Conservation (phyloP, 2,888 invertebrate genomes). For the Acanthosoma haemorrhoidale region DNA sequence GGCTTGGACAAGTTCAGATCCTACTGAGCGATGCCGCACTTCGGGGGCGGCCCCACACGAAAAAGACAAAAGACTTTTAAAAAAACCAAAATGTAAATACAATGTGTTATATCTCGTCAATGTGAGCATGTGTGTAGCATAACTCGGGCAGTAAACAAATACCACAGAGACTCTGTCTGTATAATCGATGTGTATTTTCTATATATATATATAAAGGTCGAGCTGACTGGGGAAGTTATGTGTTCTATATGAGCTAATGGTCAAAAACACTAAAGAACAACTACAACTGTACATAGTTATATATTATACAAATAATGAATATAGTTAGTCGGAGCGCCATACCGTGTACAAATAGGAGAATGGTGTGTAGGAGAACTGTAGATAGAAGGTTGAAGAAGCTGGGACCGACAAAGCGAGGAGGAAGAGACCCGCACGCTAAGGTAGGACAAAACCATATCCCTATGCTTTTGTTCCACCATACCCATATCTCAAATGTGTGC, state of each 20-base stretch:
- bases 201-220: too few relatives aligned
- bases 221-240: slow-evolving; percentile 33
- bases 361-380: slow-evolving; percentile 39
- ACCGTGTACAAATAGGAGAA: slow-evolving; percentile 39
- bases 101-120: slow-evolving; percentile 30
- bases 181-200: slow-evolving; percentile 41
- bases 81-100: slow-evolving; percentile 18
- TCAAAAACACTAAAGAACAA: too few relatives aligned
- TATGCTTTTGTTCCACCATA: slow-evolving; percentile 38
- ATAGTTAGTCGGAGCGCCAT: slow-evolving; percentile 37
- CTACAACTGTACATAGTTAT: slow-evolving; percentile 17
- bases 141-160: slow-evolving; percentile 23
- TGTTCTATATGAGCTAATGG: slow-evolving; percentile 33
- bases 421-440: slow-evolving; percentile 26
- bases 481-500: slow-evolving; percentile 30
- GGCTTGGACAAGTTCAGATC: slow-evolving; percentile 41
- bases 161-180: slow-evolving; percentile 37
- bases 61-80: too few relatives aligned
- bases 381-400: slow-evolving; percentile 32
- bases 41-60: slow-evolving; percentile 24
- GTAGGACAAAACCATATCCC: slow-evolving; percentile 38
- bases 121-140: slow-evolving; percentile 31
- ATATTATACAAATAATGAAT: slow-evolving; percentile 33
- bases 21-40: slow-evolving; percentile 35
- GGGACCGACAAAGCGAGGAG: neutral